Evolutionary conservation across 2,888 invertebrate species (phyloP), one percentile per base, ranked within the genome.

Genomic region (Amorpha juglandis): DNA sequence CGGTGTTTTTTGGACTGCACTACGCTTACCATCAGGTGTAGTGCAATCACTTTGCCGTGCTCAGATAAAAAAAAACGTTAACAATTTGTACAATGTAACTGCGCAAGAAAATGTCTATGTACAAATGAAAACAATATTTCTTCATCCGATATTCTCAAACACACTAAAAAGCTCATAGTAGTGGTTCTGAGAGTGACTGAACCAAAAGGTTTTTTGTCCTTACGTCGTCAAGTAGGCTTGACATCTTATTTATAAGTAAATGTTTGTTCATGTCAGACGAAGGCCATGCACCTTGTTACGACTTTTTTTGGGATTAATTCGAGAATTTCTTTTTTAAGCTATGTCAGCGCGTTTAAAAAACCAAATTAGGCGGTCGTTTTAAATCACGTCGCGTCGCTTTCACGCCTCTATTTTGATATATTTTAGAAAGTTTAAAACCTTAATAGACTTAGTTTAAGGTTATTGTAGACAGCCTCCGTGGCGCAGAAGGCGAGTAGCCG

Each of bases 231-330:
- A 72, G 63, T 64, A 45, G 69, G 70, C 76, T 83, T 86, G 85
- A 89, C 87, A 85, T 77, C 82, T 87, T 82, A 80, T 83, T 89
- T 83, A 70, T 76, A 77, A 75, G 78, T 81, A 82, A 87, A 87
- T 81, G 82, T 87, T 87, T 83, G 77, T 79, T 68, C 74, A 65
- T 67, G 69, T 74, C 72, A 75, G 76, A 75, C 86, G 86, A 81
- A 80, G 79, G 78, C 63, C 71, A 66, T 62, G 70, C 47, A 45
- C 45, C 77, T 88, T 80, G 81, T 87, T 83, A 83, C 67, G 58
- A n/a, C n/a, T 52, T 63, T 69, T 76, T 76, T 74, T 74, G 42
- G 51, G 64, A 68, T 76, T 76, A 69, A 71, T 73, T 74, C 68
- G 62, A 65, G 67, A 74, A 76, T 50, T 78, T 74, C 76, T 74